These are phyloP conservation scores for Hypomesus transpacificus DNA, from an alignment of 2,113 vertebrate genomes.

Conservation along the genomic window DNA sequence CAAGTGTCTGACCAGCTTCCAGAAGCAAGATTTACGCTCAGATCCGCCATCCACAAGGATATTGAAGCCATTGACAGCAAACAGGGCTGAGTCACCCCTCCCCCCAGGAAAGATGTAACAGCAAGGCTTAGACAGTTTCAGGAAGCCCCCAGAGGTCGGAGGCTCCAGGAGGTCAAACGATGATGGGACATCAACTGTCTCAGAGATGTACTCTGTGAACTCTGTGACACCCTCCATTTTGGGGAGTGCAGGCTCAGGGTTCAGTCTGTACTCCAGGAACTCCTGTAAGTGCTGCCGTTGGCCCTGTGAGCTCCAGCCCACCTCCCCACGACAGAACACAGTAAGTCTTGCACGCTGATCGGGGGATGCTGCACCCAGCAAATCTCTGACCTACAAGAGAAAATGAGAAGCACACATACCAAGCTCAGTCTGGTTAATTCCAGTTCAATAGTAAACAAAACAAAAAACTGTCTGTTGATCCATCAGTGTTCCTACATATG, in stretches of 20 bases:
- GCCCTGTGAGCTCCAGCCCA: conserved; percentile 86
- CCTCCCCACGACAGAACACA: conserved; percentile 86
- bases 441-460: too few relatives aligned
- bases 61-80: conserved; percentile 97
- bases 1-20: conserved; percentile 96
- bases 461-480: neutral
- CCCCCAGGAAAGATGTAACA: conserved; percentile 98
- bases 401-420: conserved; percentile 23
- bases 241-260: conserved; percentile 79
- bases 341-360: conserved; percentile 85
- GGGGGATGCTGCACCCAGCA: conserved; percentile 79
- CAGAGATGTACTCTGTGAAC: conserved; percentile 87
- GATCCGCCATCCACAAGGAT: conserved; percentile 96
- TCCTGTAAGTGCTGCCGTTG: conserved; percentile 72
- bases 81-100: conserved; percentile 96
- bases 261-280: conserved; percentile 77
- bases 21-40: conserved; percentile 95
- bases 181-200: conserved; percentile 88
- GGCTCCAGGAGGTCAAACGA: conserved; percentile 95
- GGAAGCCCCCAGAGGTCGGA: conserved; percentile 93
- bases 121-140: conserved; percentile 97
- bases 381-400: conserved; percentile 78
- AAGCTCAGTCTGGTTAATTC: conserved; percentile 9
- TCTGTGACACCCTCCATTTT: conserved; percentile 89
- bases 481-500: neutral